phyloP scores from a whole-genome alignment of 2,797 vertebrate species.

The Neostethus bicornis region DNA sequence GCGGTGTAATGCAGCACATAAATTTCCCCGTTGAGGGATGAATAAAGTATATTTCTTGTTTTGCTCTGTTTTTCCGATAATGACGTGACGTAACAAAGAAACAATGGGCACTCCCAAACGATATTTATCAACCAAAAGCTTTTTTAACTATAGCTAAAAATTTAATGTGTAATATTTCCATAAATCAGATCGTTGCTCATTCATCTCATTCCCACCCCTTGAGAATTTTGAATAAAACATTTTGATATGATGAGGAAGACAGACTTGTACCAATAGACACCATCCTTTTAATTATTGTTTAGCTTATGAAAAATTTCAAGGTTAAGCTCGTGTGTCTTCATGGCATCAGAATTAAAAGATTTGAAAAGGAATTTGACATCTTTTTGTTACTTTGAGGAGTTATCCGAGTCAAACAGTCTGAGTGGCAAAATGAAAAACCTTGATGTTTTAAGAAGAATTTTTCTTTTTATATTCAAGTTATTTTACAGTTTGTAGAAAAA shows the following conservation, averaged over 20 bases:
- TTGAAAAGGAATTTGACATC: background rate
- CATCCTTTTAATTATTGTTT: background rate
- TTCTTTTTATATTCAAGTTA: no score
- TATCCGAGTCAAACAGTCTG: background rate
- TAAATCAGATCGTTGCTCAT: background rate
- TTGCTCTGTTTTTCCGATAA: background rate
- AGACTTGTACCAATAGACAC: background rate
- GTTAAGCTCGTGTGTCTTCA: conserved; percentile 33
- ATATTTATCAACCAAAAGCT: conserved; percentile 11
- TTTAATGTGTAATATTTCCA: no score
- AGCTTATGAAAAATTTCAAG: background rate
- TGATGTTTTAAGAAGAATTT: no score
- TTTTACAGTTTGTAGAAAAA: background rate
- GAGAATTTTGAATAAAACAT: background rate
- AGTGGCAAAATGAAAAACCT: background rate
- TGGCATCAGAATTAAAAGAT: conserved; percentile 6
- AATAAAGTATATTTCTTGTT: no score
- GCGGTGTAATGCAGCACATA: no score
- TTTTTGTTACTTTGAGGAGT: background rate
- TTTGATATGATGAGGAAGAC: background rate
- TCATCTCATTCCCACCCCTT: background rate
- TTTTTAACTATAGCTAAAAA: conserved; percentile 1
- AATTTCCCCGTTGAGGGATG: no score
- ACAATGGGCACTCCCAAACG: conserved; percentile 5
- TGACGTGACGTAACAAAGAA: conserved; percentile 16